phyloP scores from a whole-genome alignment of 2,797 vertebrate genomes.

The Adrianichthys oophorus region DNA sequence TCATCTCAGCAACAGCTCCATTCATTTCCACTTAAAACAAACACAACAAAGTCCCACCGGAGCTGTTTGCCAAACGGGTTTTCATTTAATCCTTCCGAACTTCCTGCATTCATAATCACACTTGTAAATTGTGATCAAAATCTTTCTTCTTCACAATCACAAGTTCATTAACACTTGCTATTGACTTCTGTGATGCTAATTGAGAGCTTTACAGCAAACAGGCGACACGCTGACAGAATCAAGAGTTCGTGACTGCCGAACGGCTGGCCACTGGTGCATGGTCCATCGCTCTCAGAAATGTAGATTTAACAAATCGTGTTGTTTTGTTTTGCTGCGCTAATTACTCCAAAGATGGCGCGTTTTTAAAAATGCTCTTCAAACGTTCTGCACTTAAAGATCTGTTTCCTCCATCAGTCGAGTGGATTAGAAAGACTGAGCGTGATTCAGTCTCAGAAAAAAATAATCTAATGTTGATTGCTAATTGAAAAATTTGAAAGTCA shows the following conservation, averaged over 20 bases:
- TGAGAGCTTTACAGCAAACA: constrained; percentile 51
- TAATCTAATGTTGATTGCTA: constrained; percentile 91
- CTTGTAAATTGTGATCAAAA: constrained; percentile 49
- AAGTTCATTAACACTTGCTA: constrained; percentile 66
- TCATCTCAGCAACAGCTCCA: constrained; percentile 7
- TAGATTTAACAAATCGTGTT: constrained; percentile 52
- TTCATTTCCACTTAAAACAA: constrained; percentile 6
- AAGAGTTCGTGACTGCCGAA: constrained; percentile 28
- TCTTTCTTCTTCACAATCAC: constrained; percentile 57
- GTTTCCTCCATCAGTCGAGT: constrained; percentile 48
- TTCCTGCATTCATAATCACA: constrained; percentile 25
- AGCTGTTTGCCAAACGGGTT: constrained; percentile 19
- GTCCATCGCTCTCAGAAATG: constrained; percentile 36
- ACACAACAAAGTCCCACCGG: constrained; percentile 45
- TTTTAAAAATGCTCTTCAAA: constrained; percentile 37
- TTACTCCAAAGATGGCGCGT: constrained; percentile 60
- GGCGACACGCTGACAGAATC: constrained; percentile 36
- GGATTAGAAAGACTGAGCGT: constrained; percentile 83
- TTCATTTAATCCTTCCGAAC: constrained; percentile 27
- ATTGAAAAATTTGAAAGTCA: constrained; percentile 99
- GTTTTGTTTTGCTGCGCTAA: constrained; percentile 49
- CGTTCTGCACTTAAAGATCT: constrained; percentile 37
- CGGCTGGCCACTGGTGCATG: constrained; percentile 18
- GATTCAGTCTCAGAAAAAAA: constrained; percentile 80
- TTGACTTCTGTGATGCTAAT: constrained; percentile 59